A percentile compares a stretch with the other conserved stretches of the same genome.
These are phyloP conservation scores for Amblyopsis hoosieri DNA, from an alignment of 2,797 vertebrate genomes.

Conservation along the genomic window DNA sequence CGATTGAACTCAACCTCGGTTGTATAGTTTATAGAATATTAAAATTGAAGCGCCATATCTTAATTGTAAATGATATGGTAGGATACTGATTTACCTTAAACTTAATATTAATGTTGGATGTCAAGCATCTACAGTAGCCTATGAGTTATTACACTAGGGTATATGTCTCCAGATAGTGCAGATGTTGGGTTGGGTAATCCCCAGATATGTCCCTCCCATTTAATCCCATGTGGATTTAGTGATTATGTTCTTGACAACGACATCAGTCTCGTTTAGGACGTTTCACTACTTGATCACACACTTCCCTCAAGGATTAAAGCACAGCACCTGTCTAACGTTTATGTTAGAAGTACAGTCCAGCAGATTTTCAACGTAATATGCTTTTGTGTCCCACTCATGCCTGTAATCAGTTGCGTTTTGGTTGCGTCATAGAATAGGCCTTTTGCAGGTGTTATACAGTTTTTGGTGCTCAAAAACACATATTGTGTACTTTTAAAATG, in stretches of 20 bases:
- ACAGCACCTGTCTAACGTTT: background rate
- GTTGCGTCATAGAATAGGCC: too few relatives aligned
- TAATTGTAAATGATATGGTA: background rate
- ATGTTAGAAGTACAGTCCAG: too few relatives aligned
- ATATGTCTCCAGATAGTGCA: slow-evolving; percentile 58
- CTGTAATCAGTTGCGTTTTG: too few relatives aligned
- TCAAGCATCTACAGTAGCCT: slow-evolving; percentile 40
- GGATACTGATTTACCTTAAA: slow-evolving; percentile 39
- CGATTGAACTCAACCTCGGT: background rate
- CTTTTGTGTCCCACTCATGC: too few relatives aligned
- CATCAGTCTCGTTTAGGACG: background rate
- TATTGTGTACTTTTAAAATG: too few relatives aligned
- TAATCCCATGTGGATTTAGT: slow-evolving; percentile 71
- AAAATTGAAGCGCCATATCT: background rate
- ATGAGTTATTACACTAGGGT: slow-evolving; percentile 4
- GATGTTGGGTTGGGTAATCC: slow-evolving; percentile 74
- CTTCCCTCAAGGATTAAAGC: background rate
- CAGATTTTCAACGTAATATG: too few relatives aligned
- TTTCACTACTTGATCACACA: slow-evolving; percentile 4
- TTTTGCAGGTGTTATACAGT: too few relatives aligned
- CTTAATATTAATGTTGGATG: slow-evolving; percentile 31
- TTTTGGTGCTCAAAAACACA: too few relatives aligned
- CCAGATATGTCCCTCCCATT: slow-evolving; percentile 49
- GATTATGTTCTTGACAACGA: slow-evolving; percentile 47
- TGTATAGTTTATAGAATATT: background rate